Conservation (phyloP, 2,797 vertebrate genomes). For the Diplodus puntazzo region DNA sequence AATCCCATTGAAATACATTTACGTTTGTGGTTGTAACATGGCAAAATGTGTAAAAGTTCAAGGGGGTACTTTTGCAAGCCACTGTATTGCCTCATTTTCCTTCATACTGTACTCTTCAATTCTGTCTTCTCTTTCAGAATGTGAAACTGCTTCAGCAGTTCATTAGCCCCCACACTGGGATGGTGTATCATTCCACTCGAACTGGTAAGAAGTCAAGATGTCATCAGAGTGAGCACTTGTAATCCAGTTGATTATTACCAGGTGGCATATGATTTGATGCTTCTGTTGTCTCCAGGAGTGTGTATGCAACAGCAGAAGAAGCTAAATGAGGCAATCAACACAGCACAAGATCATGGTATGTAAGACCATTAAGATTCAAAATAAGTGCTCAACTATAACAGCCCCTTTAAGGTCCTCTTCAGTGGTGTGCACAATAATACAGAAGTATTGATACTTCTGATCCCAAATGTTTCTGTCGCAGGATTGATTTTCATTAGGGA, state of each 20-base stretch:
- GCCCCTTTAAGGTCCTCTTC: neutral
- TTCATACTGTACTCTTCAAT: neutral
- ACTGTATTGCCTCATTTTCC: too few species aligned
- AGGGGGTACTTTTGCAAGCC: neutral
- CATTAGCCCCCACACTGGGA: constrained; percentile 87
- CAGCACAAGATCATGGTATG: constrained; percentile 88
- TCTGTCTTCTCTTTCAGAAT: constrained; percentile 82
- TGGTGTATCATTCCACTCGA: constrained; percentile 86
- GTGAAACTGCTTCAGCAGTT: constrained; percentile 94
- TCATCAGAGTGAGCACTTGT: neutral
- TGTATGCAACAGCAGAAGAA: constrained; percentile 92
- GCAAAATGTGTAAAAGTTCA: too few species aligned
- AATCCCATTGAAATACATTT: too few species aligned
- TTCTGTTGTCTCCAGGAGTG: constrained; percentile 83
- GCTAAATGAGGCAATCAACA: constrained; percentile 83
- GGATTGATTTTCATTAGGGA: too few species aligned
- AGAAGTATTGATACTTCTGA: too few species aligned
- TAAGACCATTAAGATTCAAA: neutral
- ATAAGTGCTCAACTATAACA: neutral
- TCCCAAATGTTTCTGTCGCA: too few species aligned
- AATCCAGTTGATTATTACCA: rapidly evolving
- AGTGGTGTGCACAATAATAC: too few species aligned
- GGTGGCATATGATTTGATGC: neutral
- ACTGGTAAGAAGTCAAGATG: constrained; percentile 85
- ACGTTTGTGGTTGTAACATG: too few species aligned